These are phyloP conservation scores for Diaphora mendica DNA, from an alignment of 2,888 invertebrate genomes.

Conservation along the genomic window DNA sequence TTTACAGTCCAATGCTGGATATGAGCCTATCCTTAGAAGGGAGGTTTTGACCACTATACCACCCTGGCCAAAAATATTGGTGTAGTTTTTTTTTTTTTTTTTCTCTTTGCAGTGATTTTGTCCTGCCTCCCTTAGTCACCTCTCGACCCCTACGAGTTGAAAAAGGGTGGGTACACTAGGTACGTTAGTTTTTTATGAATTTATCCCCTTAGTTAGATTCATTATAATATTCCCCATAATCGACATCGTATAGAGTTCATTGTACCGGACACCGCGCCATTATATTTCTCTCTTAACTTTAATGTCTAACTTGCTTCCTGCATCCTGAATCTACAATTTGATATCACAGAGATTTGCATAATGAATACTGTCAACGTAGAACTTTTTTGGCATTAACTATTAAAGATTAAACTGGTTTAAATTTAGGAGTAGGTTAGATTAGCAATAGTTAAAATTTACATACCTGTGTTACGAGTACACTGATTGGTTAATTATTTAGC, in stretches of 20 bases:
- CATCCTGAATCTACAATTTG: conserved; percentile 6
- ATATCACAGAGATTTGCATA: conserved; percentile 7
- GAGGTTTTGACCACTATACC: too few relatives aligned
- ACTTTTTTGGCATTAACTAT: neutral
- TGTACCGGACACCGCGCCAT: conserved; percentile 12
- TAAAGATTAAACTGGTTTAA: neutral
- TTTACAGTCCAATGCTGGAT: too few relatives aligned
- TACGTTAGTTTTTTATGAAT: neutral
- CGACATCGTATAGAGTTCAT: conserved; percentile 18
- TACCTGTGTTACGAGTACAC: too few relatives aligned
- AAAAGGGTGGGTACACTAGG: neutral
- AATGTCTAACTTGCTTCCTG: conserved; percentile 11
- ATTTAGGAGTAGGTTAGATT: neutral
- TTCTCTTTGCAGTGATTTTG: too few relatives aligned
- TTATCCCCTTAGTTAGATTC: neutral
- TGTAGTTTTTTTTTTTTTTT: too few relatives aligned
- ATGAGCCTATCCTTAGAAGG: too few relatives aligned
- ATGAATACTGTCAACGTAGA: neutral
- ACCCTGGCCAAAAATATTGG: too few relatives aligned
- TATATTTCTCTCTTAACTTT: conserved; percentile 7
- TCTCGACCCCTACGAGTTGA: too few relatives aligned
- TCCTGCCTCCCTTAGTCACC: too few relatives aligned
- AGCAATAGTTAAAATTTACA: neutral
- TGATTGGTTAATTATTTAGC: neutral
- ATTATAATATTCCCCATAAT: conserved; percentile 22